Evolutionary conservation across 2,113 vertebrate genomes (phyloP).

Genomic region (Chlamydotis undulata): DNA sequence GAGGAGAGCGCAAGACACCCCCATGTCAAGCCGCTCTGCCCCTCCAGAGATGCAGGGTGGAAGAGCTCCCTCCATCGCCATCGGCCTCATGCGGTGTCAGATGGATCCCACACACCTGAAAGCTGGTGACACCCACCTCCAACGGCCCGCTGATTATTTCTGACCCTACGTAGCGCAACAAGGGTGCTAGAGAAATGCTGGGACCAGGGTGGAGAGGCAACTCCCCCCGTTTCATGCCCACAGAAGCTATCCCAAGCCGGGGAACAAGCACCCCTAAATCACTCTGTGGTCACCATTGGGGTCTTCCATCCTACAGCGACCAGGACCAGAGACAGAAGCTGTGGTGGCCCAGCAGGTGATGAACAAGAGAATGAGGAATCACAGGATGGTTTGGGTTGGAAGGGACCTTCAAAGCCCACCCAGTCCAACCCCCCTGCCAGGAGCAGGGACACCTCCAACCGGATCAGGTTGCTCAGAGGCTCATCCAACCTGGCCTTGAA

Average conservation of each 20-base stretch:
- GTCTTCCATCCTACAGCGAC: background rate
- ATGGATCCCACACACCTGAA: background rate
- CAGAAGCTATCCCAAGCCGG: background rate
- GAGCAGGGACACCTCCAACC: too few species aligned
- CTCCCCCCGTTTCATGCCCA: background rate
- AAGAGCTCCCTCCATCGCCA: background rate
- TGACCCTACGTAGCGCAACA: background rate
- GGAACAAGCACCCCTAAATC: background rate
- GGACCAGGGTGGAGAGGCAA: background rate
- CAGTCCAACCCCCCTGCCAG: too few species aligned
- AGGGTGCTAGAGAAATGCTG: background rate
- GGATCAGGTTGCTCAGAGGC: too few species aligned
- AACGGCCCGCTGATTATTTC: background rate
- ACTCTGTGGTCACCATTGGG: background rate
- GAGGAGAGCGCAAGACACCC: background rate
- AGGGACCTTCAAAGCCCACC: too few species aligned
- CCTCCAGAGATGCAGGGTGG: background rate
- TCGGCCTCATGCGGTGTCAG: background rate
- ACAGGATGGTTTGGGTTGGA: too few species aligned
- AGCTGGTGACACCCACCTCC: background rate
- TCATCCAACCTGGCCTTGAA: too few species aligned
- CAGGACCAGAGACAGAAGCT: background rate
- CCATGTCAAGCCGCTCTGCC: background rate
- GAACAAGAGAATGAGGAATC: background rate
- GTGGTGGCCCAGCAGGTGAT: background rate